Conservation (phyloP, 2,888 invertebrate genomes). For the Pheosia tremula region DNA sequence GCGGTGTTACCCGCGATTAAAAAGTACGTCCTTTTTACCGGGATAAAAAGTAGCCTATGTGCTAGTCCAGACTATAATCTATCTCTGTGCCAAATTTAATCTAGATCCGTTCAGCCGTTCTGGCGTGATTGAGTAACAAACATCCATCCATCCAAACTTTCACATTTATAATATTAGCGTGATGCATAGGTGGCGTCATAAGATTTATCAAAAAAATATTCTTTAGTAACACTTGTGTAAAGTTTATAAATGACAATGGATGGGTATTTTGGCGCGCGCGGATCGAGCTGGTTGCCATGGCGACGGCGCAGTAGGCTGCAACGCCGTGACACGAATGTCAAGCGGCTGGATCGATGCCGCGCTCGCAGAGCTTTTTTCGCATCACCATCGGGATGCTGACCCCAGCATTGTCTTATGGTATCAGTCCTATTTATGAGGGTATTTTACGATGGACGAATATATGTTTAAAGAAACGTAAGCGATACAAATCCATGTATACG, state of each 20-base stretch:
- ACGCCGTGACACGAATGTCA: constrained; percentile 76
- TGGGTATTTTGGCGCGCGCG: constrained; percentile 26
- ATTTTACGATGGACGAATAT: neutral
- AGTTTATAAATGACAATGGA: constrained; percentile 25
- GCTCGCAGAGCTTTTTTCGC: constrained; percentile 44
- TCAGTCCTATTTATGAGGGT: constrained; percentile 1
- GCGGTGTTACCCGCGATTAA: too few species aligned
- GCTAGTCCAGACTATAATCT: too few species aligned
- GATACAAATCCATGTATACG: neutral
- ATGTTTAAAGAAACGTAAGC: neutral
- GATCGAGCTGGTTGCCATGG: constrained; percentile 62
- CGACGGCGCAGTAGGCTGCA: constrained; percentile 76
- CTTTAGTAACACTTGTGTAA: neutral
- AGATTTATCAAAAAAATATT: neutral
- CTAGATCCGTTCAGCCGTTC: too few species aligned
- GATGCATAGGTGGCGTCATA: too few species aligned
- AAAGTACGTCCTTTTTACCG: too few species aligned
- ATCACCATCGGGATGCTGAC: constrained; percentile 25
- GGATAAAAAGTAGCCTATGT: too few species aligned
- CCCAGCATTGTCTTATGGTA: constrained; percentile 22
- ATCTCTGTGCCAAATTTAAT: too few species aligned
- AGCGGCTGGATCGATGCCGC: constrained; percentile 68
- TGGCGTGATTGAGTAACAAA: too few species aligned
- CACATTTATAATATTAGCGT: too few species aligned
- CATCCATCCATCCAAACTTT: too few species aligned